Conservation (phyloP, 2,888 invertebrate genomes). For the Ptycholaimellus sp. region DNA sequence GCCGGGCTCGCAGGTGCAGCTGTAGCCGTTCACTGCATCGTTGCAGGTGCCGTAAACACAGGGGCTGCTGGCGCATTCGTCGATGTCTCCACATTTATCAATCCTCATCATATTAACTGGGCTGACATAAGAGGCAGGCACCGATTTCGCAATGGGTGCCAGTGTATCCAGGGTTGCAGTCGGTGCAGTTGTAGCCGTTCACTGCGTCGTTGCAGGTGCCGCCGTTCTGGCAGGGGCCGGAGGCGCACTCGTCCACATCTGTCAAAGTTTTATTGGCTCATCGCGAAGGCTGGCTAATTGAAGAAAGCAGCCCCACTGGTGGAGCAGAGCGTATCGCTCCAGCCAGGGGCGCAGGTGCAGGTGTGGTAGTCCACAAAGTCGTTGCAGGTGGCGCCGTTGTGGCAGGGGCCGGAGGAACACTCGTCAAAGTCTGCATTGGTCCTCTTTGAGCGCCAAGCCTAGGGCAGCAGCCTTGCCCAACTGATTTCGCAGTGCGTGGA, state of each 20-base stretch:
- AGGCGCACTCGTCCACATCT: conserved; percentile 41
- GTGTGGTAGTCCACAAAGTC: not conserved
- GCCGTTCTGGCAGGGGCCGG: too few relatives aligned
- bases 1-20: conserved; percentile 1
- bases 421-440: conserved; percentile 1
- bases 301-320: too few relatives aligned
- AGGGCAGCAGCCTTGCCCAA: too few relatives aligned
- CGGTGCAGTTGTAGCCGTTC: conserved; percentile 56
- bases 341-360: not conserved
- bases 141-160: conserved; percentile 51
- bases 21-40: conserved; percentile 2
- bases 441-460: not conserved
- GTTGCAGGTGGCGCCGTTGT: conserved; percentile 1
- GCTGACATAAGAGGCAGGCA: too few relatives aligned
- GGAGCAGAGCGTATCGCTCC: not conserved
- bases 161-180: conserved; percentile 5
- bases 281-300: too few relatives aligned
- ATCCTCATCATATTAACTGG: too few relatives aligned
- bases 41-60: conserved; percentile 4
- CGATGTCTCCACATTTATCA: too few relatives aligned
- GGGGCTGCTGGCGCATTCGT: too few relatives aligned
- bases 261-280: conserved; percentile 63
- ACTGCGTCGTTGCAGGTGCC: conserved; percentile 37
- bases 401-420: conserved; percentile 2
- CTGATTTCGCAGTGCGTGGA: too few relatives aligned